Base-by-base conservation (phyloP, 2,113 vertebrate species). In the Seriola rivoliana region DNA sequence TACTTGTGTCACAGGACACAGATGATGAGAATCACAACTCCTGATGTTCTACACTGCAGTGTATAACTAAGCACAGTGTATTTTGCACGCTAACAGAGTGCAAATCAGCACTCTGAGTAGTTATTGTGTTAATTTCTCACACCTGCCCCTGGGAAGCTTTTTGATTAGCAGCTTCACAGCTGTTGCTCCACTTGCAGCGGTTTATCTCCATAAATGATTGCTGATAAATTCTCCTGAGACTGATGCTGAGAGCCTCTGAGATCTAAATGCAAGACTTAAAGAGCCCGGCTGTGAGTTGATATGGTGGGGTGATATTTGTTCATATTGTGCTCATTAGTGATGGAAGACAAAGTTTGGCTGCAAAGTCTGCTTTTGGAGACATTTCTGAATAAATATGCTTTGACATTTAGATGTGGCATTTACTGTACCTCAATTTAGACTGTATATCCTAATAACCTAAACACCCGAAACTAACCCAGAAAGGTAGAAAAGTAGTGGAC, bases 191-290 rank as follows among this genome's bases (percentile, higher is more conserved):
- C 85, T 94, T 88, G 85, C 76, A 88, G 88, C 60, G 21, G 90
- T 93, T 92, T 93, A 93, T 93, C 90, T 90, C 85, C 88, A 92
- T 91, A 92, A 93, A 91, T 92, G 91, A 93, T 93, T 91, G 92
- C 92, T 90, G 92, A 93, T 91, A 85, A 90, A 93, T 89, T 88
- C 92, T 78, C 89, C 55, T 2, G 91, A 89, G 88, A 90, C 81
- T 74, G 67, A 85, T 64, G 91, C 85, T 40, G 80, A 90, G 84
- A 81, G 83, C 88, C 89, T 83, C 82, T 13, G 85, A 84, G 88
- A 90, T 75, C 67, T 82, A 63, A 90, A 90, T 46, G 58, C 10
- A n/a, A 84, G 74, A 83, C 86, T 82, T 71, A 54, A 81, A 87
- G 78, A 87, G 75, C 63, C 70, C 64, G 74, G 50, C 87, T 82